Percentiles rank a stretch among this genome's conserved stretches.
Conservation (phyloP, 2,888 invertebrate genomes). For the Pteria penguin region DNA sequence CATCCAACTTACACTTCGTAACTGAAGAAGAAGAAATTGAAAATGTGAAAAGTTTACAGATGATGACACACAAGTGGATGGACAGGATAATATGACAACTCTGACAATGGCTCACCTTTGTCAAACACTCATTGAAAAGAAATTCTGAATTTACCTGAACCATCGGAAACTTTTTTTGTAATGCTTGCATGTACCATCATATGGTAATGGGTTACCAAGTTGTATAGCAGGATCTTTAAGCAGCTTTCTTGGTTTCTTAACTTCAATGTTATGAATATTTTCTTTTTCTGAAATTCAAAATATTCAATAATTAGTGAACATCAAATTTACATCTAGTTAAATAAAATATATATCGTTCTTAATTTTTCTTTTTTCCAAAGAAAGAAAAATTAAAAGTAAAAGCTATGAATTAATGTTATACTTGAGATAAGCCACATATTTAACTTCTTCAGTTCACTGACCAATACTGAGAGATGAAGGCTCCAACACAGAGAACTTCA, state of each 20-base stretch:
- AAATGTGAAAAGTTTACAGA: too few relatives aligned
- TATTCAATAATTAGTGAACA: not conserved
- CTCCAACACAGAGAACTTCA: constrained; percentile 64
- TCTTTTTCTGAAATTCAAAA: constrained; percentile 41
- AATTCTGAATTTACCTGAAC: constrained; percentile 78
- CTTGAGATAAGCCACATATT: too few relatives aligned
- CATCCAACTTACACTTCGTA: too few relatives aligned
- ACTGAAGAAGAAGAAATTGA: too few relatives aligned
- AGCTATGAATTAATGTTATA: too few relatives aligned
- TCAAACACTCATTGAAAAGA: too few relatives aligned
- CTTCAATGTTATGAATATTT: constrained; percentile 50
- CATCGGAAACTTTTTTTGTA: constrained; percentile 81
- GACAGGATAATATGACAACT: too few relatives aligned
- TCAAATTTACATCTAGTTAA: not conserved
- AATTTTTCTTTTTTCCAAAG: too few relatives aligned
- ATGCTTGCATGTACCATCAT: constrained; percentile 80
- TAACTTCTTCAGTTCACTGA: too few relatives aligned
- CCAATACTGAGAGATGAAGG: constrained; percentile 58
- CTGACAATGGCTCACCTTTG: too few relatives aligned
- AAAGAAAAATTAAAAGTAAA: constrained; percentile 37
- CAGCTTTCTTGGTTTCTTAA: constrained; percentile 53
- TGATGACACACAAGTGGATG: too few relatives aligned
- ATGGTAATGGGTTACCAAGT: constrained; percentile 80
- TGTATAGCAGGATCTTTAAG: constrained; percentile 79
- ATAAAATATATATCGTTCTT: too few relatives aligned